Evolutionary conservation across 2,888 invertebrate species (phyloP).

Genomic region (Macrostomum cliftonense): DNA sequence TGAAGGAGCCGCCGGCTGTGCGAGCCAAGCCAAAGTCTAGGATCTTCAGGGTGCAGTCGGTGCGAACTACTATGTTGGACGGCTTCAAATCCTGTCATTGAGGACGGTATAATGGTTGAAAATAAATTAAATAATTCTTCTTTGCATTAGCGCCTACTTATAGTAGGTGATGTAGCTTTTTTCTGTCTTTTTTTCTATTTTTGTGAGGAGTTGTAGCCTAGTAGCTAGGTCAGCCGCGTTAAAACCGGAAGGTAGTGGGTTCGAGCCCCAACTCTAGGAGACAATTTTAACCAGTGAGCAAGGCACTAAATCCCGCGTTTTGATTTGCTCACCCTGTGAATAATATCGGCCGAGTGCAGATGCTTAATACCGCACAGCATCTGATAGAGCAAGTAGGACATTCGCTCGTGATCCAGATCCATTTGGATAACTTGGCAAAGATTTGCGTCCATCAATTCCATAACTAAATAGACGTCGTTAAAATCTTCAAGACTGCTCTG

Average conservation of each 20-base stretch:
- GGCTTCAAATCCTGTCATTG: conserved; percentile 65
- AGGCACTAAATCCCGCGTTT: not conserved
- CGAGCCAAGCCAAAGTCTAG: conserved; percentile 93
- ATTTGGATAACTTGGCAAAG: conserved; percentile 95
- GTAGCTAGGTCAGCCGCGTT: no score
- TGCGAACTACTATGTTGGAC: conserved; percentile 97
- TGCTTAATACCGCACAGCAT: conserved; percentile 99
- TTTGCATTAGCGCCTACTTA: no score
- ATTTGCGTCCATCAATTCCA: conserved; percentile 91
- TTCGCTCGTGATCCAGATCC: conserved; percentile 98
- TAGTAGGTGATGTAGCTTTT: no score
- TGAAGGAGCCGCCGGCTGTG: conserved; percentile 90
- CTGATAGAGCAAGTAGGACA: conserved; percentile 97
- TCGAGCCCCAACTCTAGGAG: no score
- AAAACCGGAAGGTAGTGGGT: no score
- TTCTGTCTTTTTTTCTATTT: no score
- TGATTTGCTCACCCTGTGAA: conserved; percentile 58
- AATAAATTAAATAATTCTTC: no score
- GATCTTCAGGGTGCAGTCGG: conserved; percentile 96
- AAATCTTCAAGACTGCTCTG: conserved; percentile 91
- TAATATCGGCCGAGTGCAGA: conserved; percentile 92
- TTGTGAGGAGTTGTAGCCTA: no score
- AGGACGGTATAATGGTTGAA: no score
- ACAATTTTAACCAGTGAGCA: no score
- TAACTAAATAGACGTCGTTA: conserved; percentile 64